phyloP scores from a whole-genome alignment of 2,113 vertebrate species.

The Leptosomus discolor region DNA sequence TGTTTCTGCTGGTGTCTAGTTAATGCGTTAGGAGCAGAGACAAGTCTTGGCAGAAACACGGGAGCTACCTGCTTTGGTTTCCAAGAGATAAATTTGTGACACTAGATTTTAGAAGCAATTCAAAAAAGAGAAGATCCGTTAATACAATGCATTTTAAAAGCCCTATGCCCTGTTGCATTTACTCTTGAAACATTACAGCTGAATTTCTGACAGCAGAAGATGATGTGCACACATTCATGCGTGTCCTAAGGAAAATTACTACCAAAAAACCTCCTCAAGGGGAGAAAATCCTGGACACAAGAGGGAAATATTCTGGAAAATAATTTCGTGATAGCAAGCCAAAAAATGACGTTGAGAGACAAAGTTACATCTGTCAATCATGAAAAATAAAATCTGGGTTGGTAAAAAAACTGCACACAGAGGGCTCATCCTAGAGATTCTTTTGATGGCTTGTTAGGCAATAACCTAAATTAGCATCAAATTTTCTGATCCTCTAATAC shows the following conservation, averaged over 20 bases:
- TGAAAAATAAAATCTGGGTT: background rate
- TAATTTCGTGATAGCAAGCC: background rate
- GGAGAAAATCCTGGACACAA: background rate
- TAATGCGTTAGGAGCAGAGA: background rate
- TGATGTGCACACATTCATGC: rapidly evolving
- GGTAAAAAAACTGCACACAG: background rate
- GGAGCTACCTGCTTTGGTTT: background rate
- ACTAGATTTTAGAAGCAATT: background rate
- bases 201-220: background rate
- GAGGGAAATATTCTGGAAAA: background rate
- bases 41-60: background rate
- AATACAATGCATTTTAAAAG: background rate
- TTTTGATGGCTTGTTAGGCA: background rate
- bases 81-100: background rate
- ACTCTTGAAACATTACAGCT: background rate
- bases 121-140: background rate
- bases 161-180: background rate
- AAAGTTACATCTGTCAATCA: background rate
- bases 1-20: background rate
- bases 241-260: background rate
- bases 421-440: background rate
- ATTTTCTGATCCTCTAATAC: background rate
- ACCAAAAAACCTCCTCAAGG: background rate
- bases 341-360: background rate
- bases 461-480: background rate